Evolutionary conservation across 2,113 vertebrate genomes (phyloP), one percentile per base, ranked within the genome.

Genomic region (Ictalurus punctatus): DNA sequence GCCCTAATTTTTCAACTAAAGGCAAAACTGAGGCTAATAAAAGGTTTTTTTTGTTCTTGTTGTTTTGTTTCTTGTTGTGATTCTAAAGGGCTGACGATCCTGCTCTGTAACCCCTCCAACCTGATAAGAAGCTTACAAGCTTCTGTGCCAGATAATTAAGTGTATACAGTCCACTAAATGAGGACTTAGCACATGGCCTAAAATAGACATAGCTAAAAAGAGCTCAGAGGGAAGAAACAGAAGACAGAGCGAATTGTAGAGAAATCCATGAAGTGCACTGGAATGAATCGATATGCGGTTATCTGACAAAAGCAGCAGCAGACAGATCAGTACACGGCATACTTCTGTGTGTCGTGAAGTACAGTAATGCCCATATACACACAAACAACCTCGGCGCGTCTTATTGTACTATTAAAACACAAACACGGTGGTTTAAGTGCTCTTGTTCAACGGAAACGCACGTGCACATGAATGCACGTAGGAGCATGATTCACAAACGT

Each of bases 141-240:
- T 86, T 67, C 79, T 81, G 84, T 87, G 86, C 86, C 90, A 92
- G 91, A 91, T 90, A 88, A 92, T 90, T 86, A 90, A 89, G 88
- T 92, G 91, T 88, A 85, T 88, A 91, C 88, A 91, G 88, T 85
- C 81, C 73, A 84, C 84, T 21, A 79, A 86, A 88, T 67, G 56
- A 37, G 84, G 73, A 80, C 74, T 83, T 86, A 92, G 58, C 58
- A 80, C 84, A 23, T 71, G 78, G 86, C 88, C 90, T 59, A 88
- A 92, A 92, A 89, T 90, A 92, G 90, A 90, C 74, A 86, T 86
- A 25, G 85, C 74, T 88, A 79, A 90, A 91, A 89, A 86, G 86
- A 86, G 88, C 89, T 89, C 87, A 83, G 78, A 3, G 67, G 61
- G 44, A 52, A 86, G 80, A 85, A 59, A 88, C 8, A 21, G 30